phyloP scores from a whole-genome alignment of 2,888 invertebrate genomes.

The Lycia hirtaria region DNA sequence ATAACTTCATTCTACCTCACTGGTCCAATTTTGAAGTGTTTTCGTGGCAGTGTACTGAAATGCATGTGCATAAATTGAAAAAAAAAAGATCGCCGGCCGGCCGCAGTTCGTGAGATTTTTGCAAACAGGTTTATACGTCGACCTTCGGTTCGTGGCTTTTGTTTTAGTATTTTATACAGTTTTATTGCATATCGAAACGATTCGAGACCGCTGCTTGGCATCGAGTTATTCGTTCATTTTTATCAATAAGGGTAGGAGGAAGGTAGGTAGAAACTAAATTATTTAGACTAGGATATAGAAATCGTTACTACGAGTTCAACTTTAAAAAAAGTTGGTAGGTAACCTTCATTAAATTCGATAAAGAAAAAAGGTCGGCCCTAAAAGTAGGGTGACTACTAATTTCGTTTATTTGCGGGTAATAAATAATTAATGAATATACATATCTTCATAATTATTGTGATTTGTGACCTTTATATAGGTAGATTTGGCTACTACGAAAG shows the following conservation, averaged over 20 bases:
- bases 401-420: no score
- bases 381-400: no score
- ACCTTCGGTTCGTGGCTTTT: conserved; percentile 55
- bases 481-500: no score
- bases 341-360: no score
- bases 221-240: background rate
- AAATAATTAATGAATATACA: no score
- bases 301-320: no score
- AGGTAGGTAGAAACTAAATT: background rate
- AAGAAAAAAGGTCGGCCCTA: no score
- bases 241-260: background rate
- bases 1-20: background rate
- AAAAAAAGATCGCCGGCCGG: conserved; percentile 62
- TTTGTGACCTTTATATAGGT: no score
- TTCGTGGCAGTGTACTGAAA: conserved; percentile 15
- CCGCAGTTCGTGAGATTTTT: conserved; percentile 72
- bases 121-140: conserved; percentile 66
- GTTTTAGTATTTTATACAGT: conserved; percentile 43
- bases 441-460: no score
- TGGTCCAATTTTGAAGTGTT: conserved; percentile 12
- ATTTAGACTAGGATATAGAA: background rate
- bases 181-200: conserved; percentile 54
- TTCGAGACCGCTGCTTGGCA: conserved; percentile 38
- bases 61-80: conserved; percentile 44
- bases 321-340: no score